These are phyloP conservation scores for Agapornis roseicollis DNA, from an alignment of 2,113 vertebrate species.

Conservation along the genomic window DNA sequence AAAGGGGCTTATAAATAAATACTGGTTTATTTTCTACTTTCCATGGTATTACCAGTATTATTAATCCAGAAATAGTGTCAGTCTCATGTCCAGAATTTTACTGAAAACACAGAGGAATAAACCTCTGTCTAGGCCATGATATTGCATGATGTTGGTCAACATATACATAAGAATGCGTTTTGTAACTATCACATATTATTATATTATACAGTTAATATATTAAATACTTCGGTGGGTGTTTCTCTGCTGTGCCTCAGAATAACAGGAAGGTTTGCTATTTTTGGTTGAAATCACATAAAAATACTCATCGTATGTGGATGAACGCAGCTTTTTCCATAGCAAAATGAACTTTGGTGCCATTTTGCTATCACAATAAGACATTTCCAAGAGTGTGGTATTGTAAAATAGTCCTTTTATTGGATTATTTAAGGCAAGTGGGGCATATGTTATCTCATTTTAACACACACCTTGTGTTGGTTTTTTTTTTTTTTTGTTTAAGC, in stretches of 20 bases:
- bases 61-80: not conserved
- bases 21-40: not conserved
- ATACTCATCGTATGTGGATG: not conserved
- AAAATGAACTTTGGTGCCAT: conserved; percentile 42
- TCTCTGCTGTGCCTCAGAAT: not conserved
- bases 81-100: not conserved
- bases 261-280: not conserved
- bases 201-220: not conserved
- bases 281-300: not conserved
- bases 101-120: not conserved
- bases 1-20: not conserved
- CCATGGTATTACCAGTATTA: not conserved
- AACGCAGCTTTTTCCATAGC: not conserved
- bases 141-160: not conserved
- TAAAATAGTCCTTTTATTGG: conserved; percentile 32
- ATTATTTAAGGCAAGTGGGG: conserved; percentile 8
- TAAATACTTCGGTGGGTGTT: not conserved
- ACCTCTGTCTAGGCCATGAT: not conserved
- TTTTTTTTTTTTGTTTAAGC: conserved; percentile 45
- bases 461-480: conserved; percentile 26
- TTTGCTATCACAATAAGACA: conserved; percentile 18
- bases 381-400: not conserved
- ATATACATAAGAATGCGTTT: not conserved
- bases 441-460: conserved; percentile 37
- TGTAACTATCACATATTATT: not conserved